Evolutionary conservation across 1,140 invertebrate species (phyloP), one percentile per base, ranked within the genome.

Genomic region (Bombus pascuorum): DNA sequence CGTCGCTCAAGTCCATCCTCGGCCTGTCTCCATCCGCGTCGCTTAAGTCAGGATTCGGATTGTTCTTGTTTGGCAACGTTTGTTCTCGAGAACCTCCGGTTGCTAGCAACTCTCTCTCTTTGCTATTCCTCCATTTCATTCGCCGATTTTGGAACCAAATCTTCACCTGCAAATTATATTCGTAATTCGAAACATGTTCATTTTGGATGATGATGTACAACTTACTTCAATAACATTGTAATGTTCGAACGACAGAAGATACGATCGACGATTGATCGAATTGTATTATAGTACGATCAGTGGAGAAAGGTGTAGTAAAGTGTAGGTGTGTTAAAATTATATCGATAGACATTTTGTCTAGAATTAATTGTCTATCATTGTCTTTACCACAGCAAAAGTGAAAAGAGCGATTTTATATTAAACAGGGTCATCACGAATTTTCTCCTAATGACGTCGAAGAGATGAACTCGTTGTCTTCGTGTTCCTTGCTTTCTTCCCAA

Each of bases 121-220:
- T 99, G 15, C 98, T 99, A 94, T 99, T 99, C 15, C 99, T 96
- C 98, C 98, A 99, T 94, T 99, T 99, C 98, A 99, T 99, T 75
- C 98, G 96, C 1, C 98, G 96, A 93, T 99, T 99, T 96, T 99
- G 98, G 94, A 99, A 99, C 98, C 98, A 99, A 86, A 99, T 99
- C 96, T 99, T 99, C 83, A 99, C 98, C 98, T 99, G 96, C 28
- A 96, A 96, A 82, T 53, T 53, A 53, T 53, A 53, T 37, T n/a
- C 15, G 25, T 15, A 57, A 86, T 22, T n/a, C 1, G 12, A 47
- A 8, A 18, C 1, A 2, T 13, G 47, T 53, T 74, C 4, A 37
- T 28, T 62, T 59, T 28, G 34, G 1, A 25, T 8, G 39, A 32
- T 75, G 13, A 34, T 34, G 32, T 25, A 5, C 25, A 42, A 28